Evolutionary conservation across 2,888 invertebrate species (phyloP), one percentile per base, ranked within the genome.

Genomic region (Lochmaea crataegi): DNA sequence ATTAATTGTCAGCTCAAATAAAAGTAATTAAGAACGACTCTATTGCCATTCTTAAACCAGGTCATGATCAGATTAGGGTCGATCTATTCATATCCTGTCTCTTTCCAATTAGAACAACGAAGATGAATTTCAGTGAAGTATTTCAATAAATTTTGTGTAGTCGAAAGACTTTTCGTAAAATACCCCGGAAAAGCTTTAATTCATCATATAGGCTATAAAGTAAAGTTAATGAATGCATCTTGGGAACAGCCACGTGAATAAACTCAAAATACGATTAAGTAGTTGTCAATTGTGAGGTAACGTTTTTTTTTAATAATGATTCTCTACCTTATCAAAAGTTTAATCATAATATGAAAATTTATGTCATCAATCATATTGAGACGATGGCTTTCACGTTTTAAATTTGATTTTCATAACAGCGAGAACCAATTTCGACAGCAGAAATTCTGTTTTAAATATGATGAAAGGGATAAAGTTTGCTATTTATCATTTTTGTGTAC

Each of bases 301-400:
- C 48, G 14, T 48, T 48, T 14, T 48, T 48, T 48, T n/a, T 7
- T n/a, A 48, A n/a, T 48, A 6, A 48, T 48, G n/a, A 48, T 48
- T 48, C 9, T 53, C 10, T 51, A 51, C 68, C 22, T 38, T 51
- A 26, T 58, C n/a, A 61, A 51, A 61, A 56, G 48, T 38, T 65
- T 63, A 53, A 63, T 69, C 63, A 53, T n/a, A 58, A 58, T 57
- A 45, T 58, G 42, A 67, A 67, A 67, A 38, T 45, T 53, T 14
- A 32, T 26, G 22, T 57, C 69, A 69, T 69, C 56, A 69, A 69
- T 69, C 69, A 69, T 56, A 18, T 69, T 69, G 18, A 32, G 22
- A 18, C 53, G 69, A 69, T 63, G 22, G 69, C 51, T 63, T 38
- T 69, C 69, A 53, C 63, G 32, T 69, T 26, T 48, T 69, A 69